These are phyloP conservation scores for Chlamydotis undulata DNA, from an alignment of 2,113 vertebrate species.

Conservation along the genomic window DNA sequence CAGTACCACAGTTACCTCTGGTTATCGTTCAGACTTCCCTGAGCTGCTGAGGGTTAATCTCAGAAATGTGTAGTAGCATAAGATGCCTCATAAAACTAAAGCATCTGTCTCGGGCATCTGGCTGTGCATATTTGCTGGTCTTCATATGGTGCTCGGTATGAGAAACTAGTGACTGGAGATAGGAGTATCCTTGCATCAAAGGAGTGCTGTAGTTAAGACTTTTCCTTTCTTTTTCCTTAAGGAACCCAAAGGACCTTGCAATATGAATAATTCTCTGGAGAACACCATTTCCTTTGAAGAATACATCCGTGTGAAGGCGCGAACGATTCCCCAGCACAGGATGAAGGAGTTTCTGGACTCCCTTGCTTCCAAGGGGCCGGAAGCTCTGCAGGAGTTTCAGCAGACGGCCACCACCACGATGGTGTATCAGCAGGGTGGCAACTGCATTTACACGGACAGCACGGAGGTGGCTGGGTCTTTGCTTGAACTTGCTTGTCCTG, in stretches of 20 bases:
- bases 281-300: slow-evolving; percentile 99
- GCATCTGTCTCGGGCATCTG: slow-evolving; percentile 26
- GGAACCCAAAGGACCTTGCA: slow-evolving; percentile 78
- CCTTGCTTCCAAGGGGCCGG: slow-evolving; percentile 91
- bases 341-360: slow-evolving; percentile 99
- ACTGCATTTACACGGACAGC: slow-evolving; percentile 98
- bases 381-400: slow-evolving; percentile 97
- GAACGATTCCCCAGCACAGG: slow-evolving; percentile 95
- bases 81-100: slow-evolving; percentile 42
- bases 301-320: slow-evolving; percentile 96
- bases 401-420: slow-evolving; percentile 90
- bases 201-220: slow-evolving; percentile 13
- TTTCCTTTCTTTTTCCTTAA: slow-evolving; percentile 61
- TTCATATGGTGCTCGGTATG: background rate
- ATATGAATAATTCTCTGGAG: slow-evolving; percentile 98
- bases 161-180: background rate
- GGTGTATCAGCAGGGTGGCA: slow-evolving; percentile 94
- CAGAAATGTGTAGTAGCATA: background rate
- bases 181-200: background rate
- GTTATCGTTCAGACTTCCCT: background rate
- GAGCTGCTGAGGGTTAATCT: background rate
- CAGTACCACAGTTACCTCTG: background rate
- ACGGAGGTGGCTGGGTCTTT: slow-evolving; percentile 98
- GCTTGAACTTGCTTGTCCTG: slow-evolving; percentile 96
- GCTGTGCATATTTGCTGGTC: slow-evolving; percentile 15